Evolutionary conservation across 2,113 vertebrate genomes (phyloP), one percentile per base, ranked within the genome.

Genomic region (Haemorhous mexicanus): DNA sequence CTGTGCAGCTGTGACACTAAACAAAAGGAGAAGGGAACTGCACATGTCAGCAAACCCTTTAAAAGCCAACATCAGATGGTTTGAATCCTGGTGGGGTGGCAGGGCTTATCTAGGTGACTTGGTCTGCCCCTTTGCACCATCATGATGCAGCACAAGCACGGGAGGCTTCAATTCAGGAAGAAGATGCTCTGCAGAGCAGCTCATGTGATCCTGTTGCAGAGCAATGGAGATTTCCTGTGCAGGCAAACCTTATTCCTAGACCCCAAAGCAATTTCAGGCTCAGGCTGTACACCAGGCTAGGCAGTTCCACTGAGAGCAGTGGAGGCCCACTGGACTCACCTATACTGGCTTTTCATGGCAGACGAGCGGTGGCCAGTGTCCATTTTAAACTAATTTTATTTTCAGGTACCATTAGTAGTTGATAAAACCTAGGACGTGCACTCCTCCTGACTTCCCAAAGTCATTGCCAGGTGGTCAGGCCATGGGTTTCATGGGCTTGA

Each of bases 101-200:
- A 55, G 64, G 41, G 24, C 28, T 87, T 59, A 24, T 21, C 35
- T 50, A 10, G 50, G 41, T 61, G 33, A 56, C 28, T 14, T 50
- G 50, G 19, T 41, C 41, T 13, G 28, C 74, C 39, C 37, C n/a
- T 53, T 52, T 67, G 9, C 23, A 52, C n/a, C 24, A 35, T 39
- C 27, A 4, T 33, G 56, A 22, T 47, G n/a, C 58, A 61, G 13
- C 41, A 26, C 0, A 7, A 33, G 55, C 32, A 47, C 1, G 0
- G 6, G 33, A 86, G 11, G 15, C 49, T 80, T 30, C 43, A 21
- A 5, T 49, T 89, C 47, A 68, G 69, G 49, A 68, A 46, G 28
- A 63, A 47, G 27, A 33, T 46, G 61, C 39, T 77, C 70, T 82
- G 22, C 56, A 49, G 62, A 78, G 33, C 10, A 70, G 26, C 26